A percentile compares a stretch with the other conserved stretches of the same genome.
Conservation (phyloP, 2,113 vertebrate genomes). For the Glaucomys volans region DNA sequence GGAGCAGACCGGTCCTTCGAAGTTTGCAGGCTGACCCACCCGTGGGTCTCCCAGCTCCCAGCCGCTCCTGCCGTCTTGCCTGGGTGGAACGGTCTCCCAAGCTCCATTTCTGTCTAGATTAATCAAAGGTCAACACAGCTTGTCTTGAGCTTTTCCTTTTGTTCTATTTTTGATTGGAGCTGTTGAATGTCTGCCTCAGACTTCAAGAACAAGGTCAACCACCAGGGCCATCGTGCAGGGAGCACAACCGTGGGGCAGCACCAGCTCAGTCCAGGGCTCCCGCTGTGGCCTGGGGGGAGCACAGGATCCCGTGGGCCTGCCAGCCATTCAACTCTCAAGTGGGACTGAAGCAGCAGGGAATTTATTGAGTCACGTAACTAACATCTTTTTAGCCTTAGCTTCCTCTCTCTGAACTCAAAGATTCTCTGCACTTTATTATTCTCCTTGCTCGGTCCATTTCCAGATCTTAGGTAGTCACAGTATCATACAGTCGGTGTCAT, state of each 20-base stretch:
- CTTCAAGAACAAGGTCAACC: background rate
- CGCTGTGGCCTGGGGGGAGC: background rate
- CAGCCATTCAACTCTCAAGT: background rate
- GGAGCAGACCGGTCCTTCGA: no score
- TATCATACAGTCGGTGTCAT: no score
- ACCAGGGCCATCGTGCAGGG: fast-evolving
- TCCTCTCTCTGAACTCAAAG: background rate
- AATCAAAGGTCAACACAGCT: background rate
- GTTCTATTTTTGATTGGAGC: background rate
- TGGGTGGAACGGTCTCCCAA: background rate
- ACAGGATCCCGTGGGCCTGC: fast-evolving
- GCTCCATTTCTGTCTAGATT: background rate
- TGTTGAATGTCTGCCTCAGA: background rate
- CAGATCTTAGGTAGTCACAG: background rate
- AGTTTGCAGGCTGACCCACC: no score
- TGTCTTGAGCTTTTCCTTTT: background rate
- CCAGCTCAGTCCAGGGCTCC: no score
- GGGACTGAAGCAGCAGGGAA: background rate
- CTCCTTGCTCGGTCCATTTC: background rate
- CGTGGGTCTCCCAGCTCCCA: no score
- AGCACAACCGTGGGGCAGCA: fast-evolving
- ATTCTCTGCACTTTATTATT: background rate
- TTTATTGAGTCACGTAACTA: background rate
- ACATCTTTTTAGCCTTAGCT: background rate
- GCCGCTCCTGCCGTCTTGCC: no score